Percentiles rank a stretch among this genome's conserved stretches.
phyloP scores from a whole-genome alignment of 1,140 invertebrate genomes.

The Drosophila albomicans region DNA sequence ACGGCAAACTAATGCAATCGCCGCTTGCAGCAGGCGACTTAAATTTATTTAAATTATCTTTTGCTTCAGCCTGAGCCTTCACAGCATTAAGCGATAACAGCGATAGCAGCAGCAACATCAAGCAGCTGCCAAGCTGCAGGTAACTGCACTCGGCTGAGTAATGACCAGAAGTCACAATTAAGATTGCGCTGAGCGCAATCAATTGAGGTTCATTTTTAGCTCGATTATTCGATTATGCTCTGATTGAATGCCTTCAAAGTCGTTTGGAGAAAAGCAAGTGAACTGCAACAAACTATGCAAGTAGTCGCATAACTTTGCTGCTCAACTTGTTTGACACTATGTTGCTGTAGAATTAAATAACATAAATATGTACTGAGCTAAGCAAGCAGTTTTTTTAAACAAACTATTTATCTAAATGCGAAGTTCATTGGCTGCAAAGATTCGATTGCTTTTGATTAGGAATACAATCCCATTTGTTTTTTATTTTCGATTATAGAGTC shows the following conservation, averaged over 20 bases:
- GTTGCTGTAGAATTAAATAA: too few species aligned
- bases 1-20: slow-evolving; percentile 49
- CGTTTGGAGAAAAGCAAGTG: too few species aligned
- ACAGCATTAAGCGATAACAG: slow-evolving; percentile 1
- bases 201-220: not conserved
- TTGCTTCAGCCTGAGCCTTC: not conserved
- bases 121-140: not conserved
- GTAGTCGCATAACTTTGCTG: too few species aligned
- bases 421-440: too few species aligned
- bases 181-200: not conserved
- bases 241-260: not conserved
- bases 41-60: slow-evolving; percentile 44
- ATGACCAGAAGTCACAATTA: slow-evolving; percentile 9
- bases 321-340: too few species aligned
- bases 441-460: too few species aligned
- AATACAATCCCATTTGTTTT: too few species aligned
- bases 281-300: too few species aligned
- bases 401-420: too few species aligned
- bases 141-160: not conserved
- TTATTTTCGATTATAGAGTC: too few species aligned
- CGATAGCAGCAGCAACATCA: slow-evolving; percentile 1
- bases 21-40: slow-evolving; percentile 41
- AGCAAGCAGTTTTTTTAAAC: too few species aligned
- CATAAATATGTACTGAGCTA: too few species aligned
- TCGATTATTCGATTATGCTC: not conserved